Evolutionary conservation across 2,797 vertebrate genomes (phyloP).

Genomic region (Diceros bicornis): DNA sequence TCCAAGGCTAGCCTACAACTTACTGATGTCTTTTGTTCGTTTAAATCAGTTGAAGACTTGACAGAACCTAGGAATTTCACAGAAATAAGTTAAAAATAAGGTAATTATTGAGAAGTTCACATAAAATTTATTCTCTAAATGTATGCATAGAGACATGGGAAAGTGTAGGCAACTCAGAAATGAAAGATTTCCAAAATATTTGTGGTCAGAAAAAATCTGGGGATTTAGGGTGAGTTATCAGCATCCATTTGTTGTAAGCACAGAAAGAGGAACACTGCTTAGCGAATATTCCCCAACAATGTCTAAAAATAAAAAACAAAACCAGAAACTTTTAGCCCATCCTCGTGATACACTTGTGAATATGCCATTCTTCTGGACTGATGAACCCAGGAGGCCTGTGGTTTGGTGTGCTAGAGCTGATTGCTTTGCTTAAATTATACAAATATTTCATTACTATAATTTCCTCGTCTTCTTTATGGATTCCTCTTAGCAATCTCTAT

Average conservation of each 20-base stretch:
- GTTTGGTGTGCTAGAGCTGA: background rate
- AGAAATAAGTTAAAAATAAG: background rate
- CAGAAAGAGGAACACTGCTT: background rate
- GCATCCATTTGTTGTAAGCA: background rate
- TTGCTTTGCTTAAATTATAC: constrained; percentile 26
- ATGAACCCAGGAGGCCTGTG: background rate
- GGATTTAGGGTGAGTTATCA: background rate
- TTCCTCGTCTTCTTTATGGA: background rate
- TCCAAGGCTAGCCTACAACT: background rate
- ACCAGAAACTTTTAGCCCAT: background rate
- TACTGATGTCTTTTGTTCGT: background rate
- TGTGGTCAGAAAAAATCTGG: background rate
- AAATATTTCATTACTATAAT: background rate
- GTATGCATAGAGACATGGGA: background rate
- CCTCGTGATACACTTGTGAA: background rate
- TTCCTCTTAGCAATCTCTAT: background rate
- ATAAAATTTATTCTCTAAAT: constrained; percentile 4
- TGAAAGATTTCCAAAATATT: background rate
- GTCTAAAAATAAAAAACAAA: constrained; percentile 15
- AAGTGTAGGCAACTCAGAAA: background rate
- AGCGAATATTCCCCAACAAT: background rate
- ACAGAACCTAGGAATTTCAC: background rate
- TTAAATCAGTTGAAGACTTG: background rate
- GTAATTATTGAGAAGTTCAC: background rate
- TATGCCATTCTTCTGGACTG: background rate